A percentile compares a stretch with the other conserved stretches of the same genome.
Conservation (phyloP, 2,797 vertebrate genomes). For the Dermochelys coriacea region DNA sequence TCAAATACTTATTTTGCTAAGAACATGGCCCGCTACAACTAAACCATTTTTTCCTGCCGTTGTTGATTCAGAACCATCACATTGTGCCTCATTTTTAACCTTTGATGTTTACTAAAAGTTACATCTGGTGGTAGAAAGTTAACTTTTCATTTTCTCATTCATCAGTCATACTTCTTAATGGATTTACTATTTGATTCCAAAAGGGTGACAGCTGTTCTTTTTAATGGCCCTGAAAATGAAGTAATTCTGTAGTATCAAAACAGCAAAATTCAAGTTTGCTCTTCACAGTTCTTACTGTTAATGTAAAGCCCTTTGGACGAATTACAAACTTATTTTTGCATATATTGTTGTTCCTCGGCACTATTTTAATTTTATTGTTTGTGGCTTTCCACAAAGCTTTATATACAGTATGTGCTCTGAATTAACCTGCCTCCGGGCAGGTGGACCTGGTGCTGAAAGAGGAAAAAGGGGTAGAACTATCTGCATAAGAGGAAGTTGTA, state of each 20-base stretch:
- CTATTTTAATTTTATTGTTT: neutral
- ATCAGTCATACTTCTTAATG: neutral
- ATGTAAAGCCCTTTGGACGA: neutral
- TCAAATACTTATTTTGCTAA: neutral
- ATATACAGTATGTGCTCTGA: neutral
- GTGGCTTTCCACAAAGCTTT: neutral
- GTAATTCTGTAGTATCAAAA: neutral
- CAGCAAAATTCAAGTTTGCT: neutral
- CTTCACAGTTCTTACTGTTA: neutral
- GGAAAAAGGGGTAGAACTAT: neutral
- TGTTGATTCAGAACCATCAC: neutral
- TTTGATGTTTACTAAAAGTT: neutral
- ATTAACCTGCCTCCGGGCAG: neutral
- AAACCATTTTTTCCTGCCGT: neutral
- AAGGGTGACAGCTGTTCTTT: neutral
- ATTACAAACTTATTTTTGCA: neutral
- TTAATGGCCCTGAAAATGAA: neutral
- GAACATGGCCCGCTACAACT: neutral
- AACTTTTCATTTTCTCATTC: neutral
- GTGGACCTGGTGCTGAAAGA: neutral
- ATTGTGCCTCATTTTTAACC: neutral
- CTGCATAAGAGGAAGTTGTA: neutral
- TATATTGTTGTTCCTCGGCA: neutral
- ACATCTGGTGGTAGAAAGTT: neutral
- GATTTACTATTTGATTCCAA: neutral